These are phyloP conservation scores for Drosophila vallismaia DNA, from an alignment of 2,888 invertebrate genomes.

Conservation along the genomic window DNA sequence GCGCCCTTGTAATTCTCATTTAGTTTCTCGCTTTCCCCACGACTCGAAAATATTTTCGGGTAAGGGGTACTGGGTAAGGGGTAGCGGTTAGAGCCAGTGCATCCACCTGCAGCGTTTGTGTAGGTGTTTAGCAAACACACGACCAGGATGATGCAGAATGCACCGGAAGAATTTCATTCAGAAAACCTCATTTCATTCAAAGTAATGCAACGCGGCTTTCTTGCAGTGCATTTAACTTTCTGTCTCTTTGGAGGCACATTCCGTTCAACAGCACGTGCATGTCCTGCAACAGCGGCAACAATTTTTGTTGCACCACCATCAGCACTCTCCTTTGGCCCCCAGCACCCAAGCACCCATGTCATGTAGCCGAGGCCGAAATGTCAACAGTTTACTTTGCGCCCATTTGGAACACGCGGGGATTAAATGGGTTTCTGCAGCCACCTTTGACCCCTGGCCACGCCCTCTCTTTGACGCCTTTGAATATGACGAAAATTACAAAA, in stretches of 20 bases:
- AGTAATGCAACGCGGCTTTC: neutral
- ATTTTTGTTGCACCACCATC: slow-evolving; percentile 47
- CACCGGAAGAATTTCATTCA: slow-evolving; percentile 5
- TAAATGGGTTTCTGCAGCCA: slow-evolving; percentile 70
- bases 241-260: slow-evolving; percentile 59
- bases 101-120: slow-evolving; percentile 52
- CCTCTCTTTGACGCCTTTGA: slow-evolving; percentile 12
- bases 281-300: slow-evolving; percentile 43
- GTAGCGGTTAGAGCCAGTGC: neutral
- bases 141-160: slow-evolving; percentile 9
- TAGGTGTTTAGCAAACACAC: slow-evolving; percentile 75
- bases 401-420: slow-evolving; percentile 74
- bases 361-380: slow-evolving; percentile 70
- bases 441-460: slow-evolving; percentile 51
- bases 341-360: slow-evolving; percentile 47
- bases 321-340: too few species aligned
- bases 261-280: slow-evolving; percentile 64
- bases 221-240: slow-evolving; percentile 1
- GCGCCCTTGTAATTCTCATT: slow-evolving; percentile 55
- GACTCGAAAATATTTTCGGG: slow-evolving; percentile 65
- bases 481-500: slow-evolving; percentile 66
- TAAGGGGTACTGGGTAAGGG: slow-evolving; percentile 6
- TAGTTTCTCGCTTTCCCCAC: slow-evolving; percentile 57
- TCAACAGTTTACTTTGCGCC: slow-evolving; percentile 76
- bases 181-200: neutral